Conservation (phyloP, 2,113 vertebrate species). For the Rhea americana region DNA sequence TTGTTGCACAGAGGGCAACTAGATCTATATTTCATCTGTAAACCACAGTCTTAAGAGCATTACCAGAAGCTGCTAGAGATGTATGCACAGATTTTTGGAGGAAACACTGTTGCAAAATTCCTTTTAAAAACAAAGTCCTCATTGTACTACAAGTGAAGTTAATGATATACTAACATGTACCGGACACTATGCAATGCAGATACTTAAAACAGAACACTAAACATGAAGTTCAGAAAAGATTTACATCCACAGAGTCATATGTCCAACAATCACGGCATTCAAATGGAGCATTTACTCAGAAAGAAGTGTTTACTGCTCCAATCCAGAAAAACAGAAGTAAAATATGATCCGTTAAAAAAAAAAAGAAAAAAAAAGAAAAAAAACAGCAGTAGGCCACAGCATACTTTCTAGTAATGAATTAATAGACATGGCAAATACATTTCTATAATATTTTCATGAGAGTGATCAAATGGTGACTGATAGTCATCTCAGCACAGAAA, state of each 20-base stretch:
- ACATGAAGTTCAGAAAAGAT: not conserved
- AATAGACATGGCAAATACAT: not conserved
- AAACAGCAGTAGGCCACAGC: not conserved
- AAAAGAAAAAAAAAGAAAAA: not conserved
- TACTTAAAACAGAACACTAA: not conserved
- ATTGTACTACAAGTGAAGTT: not conserved
- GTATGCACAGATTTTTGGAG: not conserved
- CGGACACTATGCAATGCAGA: not conserved
- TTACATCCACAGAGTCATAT: not conserved
- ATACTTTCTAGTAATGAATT: not conserved
- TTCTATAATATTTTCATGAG: not conserved
- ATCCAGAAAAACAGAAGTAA: not conserved
- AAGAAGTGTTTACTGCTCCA: not conserved
- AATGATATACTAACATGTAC: not conserved
- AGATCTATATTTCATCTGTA: not conserved
- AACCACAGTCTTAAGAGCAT: not conserved
- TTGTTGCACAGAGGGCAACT: not conserved
- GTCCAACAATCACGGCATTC: not conserved
- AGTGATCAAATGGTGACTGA: not conserved
- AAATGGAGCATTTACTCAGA: not conserved
- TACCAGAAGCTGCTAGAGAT: not conserved
- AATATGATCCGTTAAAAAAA: not conserved
- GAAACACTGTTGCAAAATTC: not conserved
- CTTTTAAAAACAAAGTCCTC: not conserved
- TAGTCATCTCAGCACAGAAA: not conserved